Base-by-base conservation (phyloP, 2,113 vertebrate species). In the Ageneiosus marmoratus region DNA sequence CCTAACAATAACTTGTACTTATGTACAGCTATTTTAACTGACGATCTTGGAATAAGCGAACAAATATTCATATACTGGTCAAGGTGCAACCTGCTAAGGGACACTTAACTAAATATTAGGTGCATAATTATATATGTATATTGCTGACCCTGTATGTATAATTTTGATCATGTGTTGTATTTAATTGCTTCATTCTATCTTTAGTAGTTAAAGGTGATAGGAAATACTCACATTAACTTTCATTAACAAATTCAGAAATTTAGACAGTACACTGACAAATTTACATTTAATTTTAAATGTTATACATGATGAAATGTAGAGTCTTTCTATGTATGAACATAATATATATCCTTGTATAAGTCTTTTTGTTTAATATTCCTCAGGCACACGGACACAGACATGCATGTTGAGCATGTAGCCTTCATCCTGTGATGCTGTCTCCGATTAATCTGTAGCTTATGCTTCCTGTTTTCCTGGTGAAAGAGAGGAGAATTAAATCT, bases 401-500 rank as follows among this genome's bases (percentile, higher is more conserved):
- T 53, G 56, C 77, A 65, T 22, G 53, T 24, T 44, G 58, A 37
- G 72, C 29, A 32, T 44, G 56, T 37, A 67, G 41, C 5, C 55
- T 67, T 67, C 24, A 70, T 27, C 24, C 58, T 48, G 32, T 8
- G 75, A 56, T 79, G 76, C 46, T 60, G 48, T 69, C 20, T 77
- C 50, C n/a, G 84, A 79, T 34, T 72, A 83, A 78, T 78, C 34
- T 56, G 62, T 24, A 65, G 50, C 72, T 77, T 77, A 41, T 77
- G 73, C 75, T 72, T 48, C 51, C 53, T 77, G 60, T 80, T 77
- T 67, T 79, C 13, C 22, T 50, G 29, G 41, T 80, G 82, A 80
- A 83, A 80, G 62, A 73, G 53, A 56, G 29, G 62, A 80, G 77
- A 83, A 82, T 82, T 63, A 62, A 76, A 80, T 72, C 80, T 58